Conservation (phyloP, 2,113 vertebrate species). For the Saimiri boliviensis region DNA sequence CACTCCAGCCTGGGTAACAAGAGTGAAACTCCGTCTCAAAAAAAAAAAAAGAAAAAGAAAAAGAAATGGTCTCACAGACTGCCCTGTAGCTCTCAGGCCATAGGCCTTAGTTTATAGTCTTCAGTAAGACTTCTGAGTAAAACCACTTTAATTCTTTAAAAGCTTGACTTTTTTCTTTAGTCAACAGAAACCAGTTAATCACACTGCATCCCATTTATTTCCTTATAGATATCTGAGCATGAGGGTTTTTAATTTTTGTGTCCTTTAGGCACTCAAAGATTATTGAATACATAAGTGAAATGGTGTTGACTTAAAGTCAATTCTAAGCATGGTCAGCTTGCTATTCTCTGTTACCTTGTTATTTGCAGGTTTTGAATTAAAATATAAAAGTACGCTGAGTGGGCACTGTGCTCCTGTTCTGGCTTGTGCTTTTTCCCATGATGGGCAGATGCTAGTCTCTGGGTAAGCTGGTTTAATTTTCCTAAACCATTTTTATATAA, state of each 20-base stretch:
- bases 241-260: neutral
- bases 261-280: constrained; percentile 6
- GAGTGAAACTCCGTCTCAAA: too few relatives aligned
- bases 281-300: constrained; percentile 21
- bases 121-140: neutral
- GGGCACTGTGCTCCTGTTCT: constrained; percentile 91
- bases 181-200: neutral
- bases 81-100: neutral
- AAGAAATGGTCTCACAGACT: neutral
- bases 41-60: too few relatives aligned
- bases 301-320: constrained; percentile 35
- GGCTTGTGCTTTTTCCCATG: constrained; percentile 90
- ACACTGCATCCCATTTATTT: neutral
- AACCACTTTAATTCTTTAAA: neutral
- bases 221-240: neutral
- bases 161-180: neutral
- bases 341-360: constrained; percentile 50
- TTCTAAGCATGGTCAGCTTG: neutral
- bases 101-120: neutral
- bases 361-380: constrained; percentile 86
- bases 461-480: constrained; percentile 85
- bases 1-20: too few relatives aligned
- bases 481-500: constrained; percentile 39
- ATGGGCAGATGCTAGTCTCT: constrained; percentile 89
- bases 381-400: constrained; percentile 83